Evolutionary conservation across 2,113 vertebrate genomes (phyloP).

Genomic region (Falcunculus frontatus): DNA sequence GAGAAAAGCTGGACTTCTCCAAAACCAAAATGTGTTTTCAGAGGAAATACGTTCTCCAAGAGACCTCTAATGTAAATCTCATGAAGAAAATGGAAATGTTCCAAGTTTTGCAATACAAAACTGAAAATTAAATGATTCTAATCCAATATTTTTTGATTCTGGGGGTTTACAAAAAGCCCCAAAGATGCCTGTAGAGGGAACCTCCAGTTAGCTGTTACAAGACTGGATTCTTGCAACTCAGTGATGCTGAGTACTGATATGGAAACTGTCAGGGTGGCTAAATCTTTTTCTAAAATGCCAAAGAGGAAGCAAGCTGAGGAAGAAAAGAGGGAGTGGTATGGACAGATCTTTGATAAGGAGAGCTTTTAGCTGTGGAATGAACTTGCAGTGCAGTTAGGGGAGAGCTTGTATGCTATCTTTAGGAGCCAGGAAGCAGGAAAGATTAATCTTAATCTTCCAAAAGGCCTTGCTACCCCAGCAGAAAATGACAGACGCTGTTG

Average conservation of each 20-base stretch:
- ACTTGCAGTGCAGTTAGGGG: background rate
- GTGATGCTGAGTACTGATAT: background rate
- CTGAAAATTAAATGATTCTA: background rate
- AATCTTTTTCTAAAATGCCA: background rate
- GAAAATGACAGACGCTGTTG: background rate
- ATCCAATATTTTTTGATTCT: background rate
- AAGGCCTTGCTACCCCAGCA: background rate
- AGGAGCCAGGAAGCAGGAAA: slow-evolving; percentile 12
- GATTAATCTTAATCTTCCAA: slow-evolving; percentile 23
- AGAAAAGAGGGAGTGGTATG: background rate
- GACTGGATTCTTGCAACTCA: background rate
- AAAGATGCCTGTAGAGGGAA: background rate
- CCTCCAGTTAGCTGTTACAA: background rate
- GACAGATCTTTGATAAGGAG: background rate
- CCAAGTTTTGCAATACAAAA: background rate
- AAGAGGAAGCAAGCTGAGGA: background rate
- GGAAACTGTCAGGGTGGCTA: background rate
- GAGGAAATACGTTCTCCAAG: background rate
- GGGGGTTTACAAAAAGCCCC: background rate
- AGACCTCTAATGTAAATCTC: background rate
- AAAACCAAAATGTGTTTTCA: background rate
- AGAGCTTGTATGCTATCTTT: slow-evolving; percentile 4
- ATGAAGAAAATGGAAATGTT: background rate
- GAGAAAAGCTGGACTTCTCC: background rate
- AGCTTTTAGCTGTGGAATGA: background rate